These are phyloP conservation scores for Diorhabda elongata DNA, from an alignment of 1,140 invertebrate genomes.

Conservation along the genomic window DNA sequence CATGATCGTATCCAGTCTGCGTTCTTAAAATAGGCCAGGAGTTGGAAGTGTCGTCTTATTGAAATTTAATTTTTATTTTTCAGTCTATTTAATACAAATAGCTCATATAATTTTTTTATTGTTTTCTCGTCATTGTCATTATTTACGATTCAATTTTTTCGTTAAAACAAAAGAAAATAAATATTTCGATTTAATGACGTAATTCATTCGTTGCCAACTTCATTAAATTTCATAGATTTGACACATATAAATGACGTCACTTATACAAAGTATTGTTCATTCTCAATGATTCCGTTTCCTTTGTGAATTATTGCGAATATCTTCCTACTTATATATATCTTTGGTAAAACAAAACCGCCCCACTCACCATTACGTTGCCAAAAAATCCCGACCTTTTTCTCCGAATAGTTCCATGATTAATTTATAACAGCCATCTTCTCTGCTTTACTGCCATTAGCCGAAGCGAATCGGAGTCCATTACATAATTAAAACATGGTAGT, in stretches of 20 bases:
- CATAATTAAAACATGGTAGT: conserved; percentile 35
- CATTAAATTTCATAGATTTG: neutral
- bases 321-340: neutral
- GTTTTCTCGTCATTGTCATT: no score
- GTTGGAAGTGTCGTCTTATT: no score
- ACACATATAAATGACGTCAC: no score
- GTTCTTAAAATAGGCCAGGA: no score
- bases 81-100: no score
- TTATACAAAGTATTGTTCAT: no score
- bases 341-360: neutral
- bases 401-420: conserved; percentile 11
- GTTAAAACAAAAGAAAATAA: no score
- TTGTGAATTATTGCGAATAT: neutral
- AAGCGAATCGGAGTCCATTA: conserved; percentile 29
- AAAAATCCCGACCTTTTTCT: conserved; percentile 12
- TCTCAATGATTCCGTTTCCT: neutral
- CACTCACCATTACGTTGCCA: neutral
- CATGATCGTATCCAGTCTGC: no score
- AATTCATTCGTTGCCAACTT: neutral
- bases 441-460: conserved; percentile 28
- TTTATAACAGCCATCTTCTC: conserved; percentile 23
- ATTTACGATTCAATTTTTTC: no score
- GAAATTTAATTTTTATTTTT: no score
- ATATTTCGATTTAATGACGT: neutral
- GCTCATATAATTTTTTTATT: no score